Evolutionary conservation across 53 echinoderm and acorn worm species (phyloP).

Genomic region (Holothuria scabra): DNA sequence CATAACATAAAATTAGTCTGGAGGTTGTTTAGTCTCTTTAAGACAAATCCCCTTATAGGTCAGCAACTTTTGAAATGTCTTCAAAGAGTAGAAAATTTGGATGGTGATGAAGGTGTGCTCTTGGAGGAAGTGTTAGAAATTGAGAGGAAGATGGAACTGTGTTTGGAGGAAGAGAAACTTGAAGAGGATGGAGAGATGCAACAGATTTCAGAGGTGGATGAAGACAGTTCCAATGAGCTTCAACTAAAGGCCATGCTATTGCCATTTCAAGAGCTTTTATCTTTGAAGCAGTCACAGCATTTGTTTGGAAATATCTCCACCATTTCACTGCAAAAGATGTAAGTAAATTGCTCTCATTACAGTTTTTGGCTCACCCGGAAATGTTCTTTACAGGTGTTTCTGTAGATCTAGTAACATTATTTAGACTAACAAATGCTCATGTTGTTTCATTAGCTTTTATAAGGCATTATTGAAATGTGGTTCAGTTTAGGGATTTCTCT

Average conservation of each 20-base stretch:
- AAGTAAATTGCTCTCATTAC: neutral
- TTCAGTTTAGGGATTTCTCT: too few relatives aligned
- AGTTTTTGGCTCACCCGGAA: too few relatives aligned
- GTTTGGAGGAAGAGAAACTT: neutral
- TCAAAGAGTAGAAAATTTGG: neutral
- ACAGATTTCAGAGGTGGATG: neutral
- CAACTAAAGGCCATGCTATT: slow-evolving; percentile 12
- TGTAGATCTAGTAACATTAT: too few relatives aligned
- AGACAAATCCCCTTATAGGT: neutral
- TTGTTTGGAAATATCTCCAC: neutral
- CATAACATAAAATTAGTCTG: slow-evolving; percentile 14
- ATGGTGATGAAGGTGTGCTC: neutral
- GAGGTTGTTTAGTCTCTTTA: neutral
- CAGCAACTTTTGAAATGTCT: neutral
- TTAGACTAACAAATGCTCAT: too few relatives aligned
- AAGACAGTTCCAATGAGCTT: neutral
- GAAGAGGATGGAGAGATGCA: neutral
- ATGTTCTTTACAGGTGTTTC: too few relatives aligned
- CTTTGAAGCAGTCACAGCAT: neutral
- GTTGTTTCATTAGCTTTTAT: too few relatives aligned
- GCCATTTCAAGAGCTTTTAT: slow-evolving; percentile 2
- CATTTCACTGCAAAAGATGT: slow-evolving; percentile 12
- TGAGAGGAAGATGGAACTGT: neutral
- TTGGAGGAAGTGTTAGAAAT: neutral
- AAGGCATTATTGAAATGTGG: too few relatives aligned